Percentiles rank a stretch among this genome's conserved stretches.
These are phyloP conservation scores for Anastrepha obliqua DNA, from an alignment of 1,140 invertebrate genomes.

Conservation along the genomic window DNA sequence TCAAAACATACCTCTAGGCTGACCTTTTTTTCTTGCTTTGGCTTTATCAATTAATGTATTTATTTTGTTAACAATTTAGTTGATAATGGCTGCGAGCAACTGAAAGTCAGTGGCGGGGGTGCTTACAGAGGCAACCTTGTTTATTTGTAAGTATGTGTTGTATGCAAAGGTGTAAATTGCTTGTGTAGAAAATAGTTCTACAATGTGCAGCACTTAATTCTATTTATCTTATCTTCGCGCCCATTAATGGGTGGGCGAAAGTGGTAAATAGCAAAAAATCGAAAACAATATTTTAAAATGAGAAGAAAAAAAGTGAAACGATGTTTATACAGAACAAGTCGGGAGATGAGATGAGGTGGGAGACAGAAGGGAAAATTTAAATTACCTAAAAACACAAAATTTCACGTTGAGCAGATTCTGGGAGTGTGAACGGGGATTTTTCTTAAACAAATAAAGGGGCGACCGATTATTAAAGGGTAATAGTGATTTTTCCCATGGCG, in stretches of 20 bases:
- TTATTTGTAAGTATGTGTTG: not conserved
- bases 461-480: too few species aligned
- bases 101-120: not conserved
- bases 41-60: constrained; percentile 21
- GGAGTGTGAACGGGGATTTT: too few species aligned
- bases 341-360: too few species aligned
- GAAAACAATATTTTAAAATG: not conserved
- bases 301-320: not conserved
- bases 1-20: not conserved
- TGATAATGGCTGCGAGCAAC: not conserved
- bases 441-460: too few species aligned
- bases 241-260: not conserved
- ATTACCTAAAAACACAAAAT: too few species aligned
- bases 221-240: not conserved
- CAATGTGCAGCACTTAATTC: not conserved
- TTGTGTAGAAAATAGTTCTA: constrained; percentile 1
- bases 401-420: too few species aligned
- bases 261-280: not conserved
- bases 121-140: too few species aligned
- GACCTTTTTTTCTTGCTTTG: not conserved
- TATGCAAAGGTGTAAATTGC: not conserved
- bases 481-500: too few species aligned
- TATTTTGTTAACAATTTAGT: constrained; percentile 26
- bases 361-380: too few species aligned
- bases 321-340: too few species aligned